Conservation (phyloP, 2,797 vertebrate species). For the Ataeniobius toweri region DNA sequence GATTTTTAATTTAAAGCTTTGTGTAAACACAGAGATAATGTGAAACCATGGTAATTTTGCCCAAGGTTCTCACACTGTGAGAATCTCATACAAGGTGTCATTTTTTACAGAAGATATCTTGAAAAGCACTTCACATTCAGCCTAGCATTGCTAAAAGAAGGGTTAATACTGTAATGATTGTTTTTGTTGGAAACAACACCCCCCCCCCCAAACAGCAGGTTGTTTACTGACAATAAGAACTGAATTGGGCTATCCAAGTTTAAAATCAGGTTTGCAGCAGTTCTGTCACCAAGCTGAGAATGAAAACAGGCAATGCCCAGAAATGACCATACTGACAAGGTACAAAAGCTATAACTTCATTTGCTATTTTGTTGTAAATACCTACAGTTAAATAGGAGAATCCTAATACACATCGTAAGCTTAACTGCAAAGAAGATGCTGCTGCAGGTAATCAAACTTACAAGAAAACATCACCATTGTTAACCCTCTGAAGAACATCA, state of each 20-base stretch:
- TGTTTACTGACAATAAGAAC: neutral
- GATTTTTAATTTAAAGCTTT: neutral
- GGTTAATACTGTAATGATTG: constrained; percentile 13
- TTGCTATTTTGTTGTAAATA: neutral
- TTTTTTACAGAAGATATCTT: neutral
- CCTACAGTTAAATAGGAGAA: neutral
- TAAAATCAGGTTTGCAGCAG: neutral
- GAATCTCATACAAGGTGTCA: neutral
- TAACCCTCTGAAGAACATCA: neutral
- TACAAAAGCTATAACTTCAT: neutral
- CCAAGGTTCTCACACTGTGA: neutral
- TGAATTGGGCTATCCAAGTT: neutral
- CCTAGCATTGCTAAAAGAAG: neutral
- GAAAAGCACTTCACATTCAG: constrained; percentile 6
- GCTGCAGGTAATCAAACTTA: neutral
- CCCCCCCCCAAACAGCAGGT: neutral
- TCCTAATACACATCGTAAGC: neutral
- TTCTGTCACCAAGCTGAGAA: neutral
- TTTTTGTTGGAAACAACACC: constrained; percentile 11
- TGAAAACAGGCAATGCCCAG: neutral
- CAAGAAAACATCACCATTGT: neutral
- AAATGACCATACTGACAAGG: neutral
- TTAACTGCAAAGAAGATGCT: neutral
- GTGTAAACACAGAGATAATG: neutral
- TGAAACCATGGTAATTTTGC: neutral